Evolutionary conservation across 1,140 invertebrate species (phyloP).

Genomic region (Drosophila simulans): DNA sequence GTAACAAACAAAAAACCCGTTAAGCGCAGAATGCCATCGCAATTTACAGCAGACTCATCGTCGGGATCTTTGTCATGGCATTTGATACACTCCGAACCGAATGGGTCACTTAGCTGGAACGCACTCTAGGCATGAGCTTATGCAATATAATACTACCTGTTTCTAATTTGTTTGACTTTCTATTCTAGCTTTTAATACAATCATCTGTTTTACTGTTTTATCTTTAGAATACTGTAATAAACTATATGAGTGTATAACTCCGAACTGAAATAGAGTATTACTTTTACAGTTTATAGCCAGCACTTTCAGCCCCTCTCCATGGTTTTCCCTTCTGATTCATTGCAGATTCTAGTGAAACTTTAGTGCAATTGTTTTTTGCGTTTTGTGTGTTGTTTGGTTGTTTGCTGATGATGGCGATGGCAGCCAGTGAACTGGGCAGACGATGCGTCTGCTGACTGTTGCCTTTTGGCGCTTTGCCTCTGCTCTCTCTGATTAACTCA

Average conservation of each 20-base stretch:
- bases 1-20: constrained; percentile 77
- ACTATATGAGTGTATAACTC: neutral
- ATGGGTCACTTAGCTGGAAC: constrained; percentile 5
- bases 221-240: neutral
- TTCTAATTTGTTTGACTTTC: neutral
- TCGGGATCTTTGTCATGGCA: constrained; percentile 37
- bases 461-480: constrained; percentile 70
- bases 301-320: constrained; percentile 23
- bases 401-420: constrained; percentile 32
- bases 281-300: constrained; percentile 12
- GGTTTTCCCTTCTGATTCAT: constrained; percentile 65
- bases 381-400: constrained; percentile 53
- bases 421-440: constrained; percentile 65
- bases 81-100: constrained; percentile 29
- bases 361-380: constrained; percentile 56
- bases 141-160: neutral
- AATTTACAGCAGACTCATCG: constrained; percentile 66
- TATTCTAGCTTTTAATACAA: neutral
- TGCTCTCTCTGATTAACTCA: constrained; percentile 68
- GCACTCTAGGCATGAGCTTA: too few species aligned
- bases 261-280: constrained; percentile 24
- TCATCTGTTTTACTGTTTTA: neutral
- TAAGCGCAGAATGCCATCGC: constrained; percentile 60
- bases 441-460: constrained; percentile 57
- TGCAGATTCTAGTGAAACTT: constrained; percentile 71